Conservation (phyloP, 2,888 invertebrate genomes). For the Stictocephala bisonia region DNA sequence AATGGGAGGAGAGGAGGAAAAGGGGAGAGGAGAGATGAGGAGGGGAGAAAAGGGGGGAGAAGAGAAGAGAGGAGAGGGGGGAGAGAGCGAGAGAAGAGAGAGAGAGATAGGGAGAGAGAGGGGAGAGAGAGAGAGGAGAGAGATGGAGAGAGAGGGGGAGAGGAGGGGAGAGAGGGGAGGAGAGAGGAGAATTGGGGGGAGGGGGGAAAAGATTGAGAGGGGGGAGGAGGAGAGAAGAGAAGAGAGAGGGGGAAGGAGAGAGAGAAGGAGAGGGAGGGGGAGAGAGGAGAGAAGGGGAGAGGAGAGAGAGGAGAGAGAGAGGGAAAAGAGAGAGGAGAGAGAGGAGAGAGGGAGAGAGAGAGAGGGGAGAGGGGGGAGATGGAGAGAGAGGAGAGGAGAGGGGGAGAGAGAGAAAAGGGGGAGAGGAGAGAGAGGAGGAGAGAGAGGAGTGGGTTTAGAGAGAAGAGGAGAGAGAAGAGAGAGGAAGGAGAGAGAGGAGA, state of each 20-base stretch:
- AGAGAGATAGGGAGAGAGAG: background rate
- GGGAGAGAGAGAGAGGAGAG: no score
- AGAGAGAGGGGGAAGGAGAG: background rate
- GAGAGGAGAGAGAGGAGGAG: background rate
- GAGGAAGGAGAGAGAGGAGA: background rate
- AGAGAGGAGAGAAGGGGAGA: background rate
- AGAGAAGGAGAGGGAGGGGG: background rate
- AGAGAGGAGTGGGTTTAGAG: background rate
- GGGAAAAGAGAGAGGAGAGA: background rate
- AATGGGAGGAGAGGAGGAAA: no score
- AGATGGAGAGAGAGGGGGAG: no score
- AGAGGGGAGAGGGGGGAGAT: background rate
- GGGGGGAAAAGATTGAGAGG: no score
- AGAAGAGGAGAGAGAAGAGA: background rate
- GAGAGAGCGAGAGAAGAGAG: no score
- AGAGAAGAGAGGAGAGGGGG: slow-evolving; percentile 1
- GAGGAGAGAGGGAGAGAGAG: background rate
- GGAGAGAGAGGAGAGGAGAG: no score
- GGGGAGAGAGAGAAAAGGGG: background rate
- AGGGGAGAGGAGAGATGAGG: background rate
- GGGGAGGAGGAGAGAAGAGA: background rate
- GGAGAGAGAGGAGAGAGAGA: background rate
- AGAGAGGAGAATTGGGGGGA: background rate
- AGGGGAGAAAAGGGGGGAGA: background rate
- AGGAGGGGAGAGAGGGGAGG: background rate